A percentile compares a stretch with the other conserved stretches of the same genome.
Conservation (phyloP, 2,888 invertebrate species). For the Standfussiana lucernea region DNA sequence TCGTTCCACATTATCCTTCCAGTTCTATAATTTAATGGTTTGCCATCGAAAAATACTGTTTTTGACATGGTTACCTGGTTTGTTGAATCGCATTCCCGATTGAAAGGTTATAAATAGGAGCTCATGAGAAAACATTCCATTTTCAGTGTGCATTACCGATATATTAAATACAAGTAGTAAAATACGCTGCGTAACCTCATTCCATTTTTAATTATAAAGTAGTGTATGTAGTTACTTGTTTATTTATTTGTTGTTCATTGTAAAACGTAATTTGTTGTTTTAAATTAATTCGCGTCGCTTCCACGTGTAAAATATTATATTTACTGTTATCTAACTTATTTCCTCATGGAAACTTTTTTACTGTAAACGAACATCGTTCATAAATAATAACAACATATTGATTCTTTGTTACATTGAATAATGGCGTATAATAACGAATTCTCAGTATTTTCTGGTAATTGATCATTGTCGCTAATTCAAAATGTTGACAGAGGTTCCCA, state of each 20-base stretch:
- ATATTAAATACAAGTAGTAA: not conserved
- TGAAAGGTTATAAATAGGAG: constrained; percentile 21
- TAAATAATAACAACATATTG: constrained; percentile 13
- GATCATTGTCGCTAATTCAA: constrained; percentile 18
- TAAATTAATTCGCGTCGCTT: not conserved
- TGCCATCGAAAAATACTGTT: constrained; percentile 21
- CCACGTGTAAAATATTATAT: not conserved
- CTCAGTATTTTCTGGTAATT: constrained; percentile 7
- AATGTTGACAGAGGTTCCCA: constrained; percentile 17
- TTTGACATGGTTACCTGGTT: constrained; percentile 23
- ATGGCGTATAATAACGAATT: not conserved
- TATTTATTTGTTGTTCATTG: not conserved
- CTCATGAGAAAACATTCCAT: constrained; percentile 22
- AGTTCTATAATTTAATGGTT: constrained; percentile 8
- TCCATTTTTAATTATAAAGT: constrained; percentile 4
- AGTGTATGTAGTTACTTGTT: not conserved
- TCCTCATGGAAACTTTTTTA: not conserved
- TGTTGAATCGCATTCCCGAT: constrained; percentile 18
- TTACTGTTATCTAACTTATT: not conserved
- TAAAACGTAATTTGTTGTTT: not conserved
- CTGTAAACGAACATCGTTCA: constrained; percentile 16
- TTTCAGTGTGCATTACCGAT: constrained; percentile 2
- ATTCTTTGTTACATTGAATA: constrained; percentile 16
- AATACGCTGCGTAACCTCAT: constrained; percentile 4
- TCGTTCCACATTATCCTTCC: not conserved